Conservation (phyloP, 2,113 vertebrate genomes). For the Choloepus hoffmanni region DNA sequence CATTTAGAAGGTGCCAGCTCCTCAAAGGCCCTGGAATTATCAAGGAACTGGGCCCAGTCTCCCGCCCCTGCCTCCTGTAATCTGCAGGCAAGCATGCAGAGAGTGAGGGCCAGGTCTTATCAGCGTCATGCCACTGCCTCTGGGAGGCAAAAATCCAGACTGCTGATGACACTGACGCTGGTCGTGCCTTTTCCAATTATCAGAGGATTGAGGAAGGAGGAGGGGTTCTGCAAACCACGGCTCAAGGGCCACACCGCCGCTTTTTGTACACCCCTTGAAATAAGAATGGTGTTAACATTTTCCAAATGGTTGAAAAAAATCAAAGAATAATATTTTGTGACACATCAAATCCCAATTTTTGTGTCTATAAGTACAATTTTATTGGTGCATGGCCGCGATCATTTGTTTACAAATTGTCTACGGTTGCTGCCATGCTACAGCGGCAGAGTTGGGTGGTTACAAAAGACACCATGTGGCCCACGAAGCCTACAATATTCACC, state of each 20-base stretch:
- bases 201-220: background rate
- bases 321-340: background rate
- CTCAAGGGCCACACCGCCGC: background rate
- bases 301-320: background rate
- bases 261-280: background rate
- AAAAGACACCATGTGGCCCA: background rate
- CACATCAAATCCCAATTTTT: conserved; percentile 10
- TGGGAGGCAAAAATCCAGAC: background rate
- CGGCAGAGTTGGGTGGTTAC: background rate
- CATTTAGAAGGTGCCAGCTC: background rate
- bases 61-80: background rate
- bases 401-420: background rate
- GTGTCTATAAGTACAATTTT: background rate
- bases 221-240: background rate
- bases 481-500: background rate
- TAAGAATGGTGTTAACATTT: background rate
- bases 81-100: background rate
- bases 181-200: background rate
- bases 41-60: background rate
- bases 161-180: background rate
- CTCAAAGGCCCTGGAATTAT: background rate
- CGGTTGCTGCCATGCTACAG: background rate
- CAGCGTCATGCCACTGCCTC: background rate
- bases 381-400: background rate
- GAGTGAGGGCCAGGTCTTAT: background rate